Percentiles rank a stretch among this genome's conserved stretches.
Evolutionary conservation across 2,888 invertebrate genomes (phyloP).

Genomic region (Zaprionus obscuricornis): DNA sequence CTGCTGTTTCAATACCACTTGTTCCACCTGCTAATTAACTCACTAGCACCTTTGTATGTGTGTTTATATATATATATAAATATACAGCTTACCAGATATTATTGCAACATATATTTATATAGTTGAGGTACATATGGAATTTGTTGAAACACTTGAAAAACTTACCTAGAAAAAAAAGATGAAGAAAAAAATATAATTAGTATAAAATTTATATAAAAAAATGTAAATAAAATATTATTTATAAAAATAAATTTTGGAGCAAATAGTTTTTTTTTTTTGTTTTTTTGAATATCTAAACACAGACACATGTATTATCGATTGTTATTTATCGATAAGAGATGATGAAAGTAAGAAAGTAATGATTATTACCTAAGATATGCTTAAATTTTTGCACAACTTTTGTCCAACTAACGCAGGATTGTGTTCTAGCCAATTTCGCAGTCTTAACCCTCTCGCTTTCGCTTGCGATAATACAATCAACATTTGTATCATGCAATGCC

Average conservation of each 20-base stretch:
- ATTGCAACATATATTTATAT: background rate
- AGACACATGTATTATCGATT: conserved; percentile 3
- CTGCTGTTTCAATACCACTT: conserved; percentile 10
- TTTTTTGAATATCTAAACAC: too few relatives aligned
- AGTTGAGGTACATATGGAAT: background rate
- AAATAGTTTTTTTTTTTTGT: too few relatives aligned
- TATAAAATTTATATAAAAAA: background rate
- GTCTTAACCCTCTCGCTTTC: conserved; percentile 62
- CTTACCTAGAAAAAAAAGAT: conserved; percentile 62
- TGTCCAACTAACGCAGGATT: conserved; percentile 82
- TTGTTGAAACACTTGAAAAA: conserved; percentile 24
- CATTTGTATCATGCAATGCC: conserved; percentile 19
- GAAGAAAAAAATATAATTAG: background rate
- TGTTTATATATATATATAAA: conserved; percentile 17
- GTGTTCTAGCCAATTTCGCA: conserved; percentile 65
- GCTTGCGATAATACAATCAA: conserved; percentile 35
- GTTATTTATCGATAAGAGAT: conserved; percentile 2
- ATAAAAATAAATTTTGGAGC: too few relatives aligned
- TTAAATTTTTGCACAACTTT: conserved; percentile 81
- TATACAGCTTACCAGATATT: conserved; percentile 53
- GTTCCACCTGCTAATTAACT: background rate
- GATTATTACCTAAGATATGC: conserved; percentile 76
- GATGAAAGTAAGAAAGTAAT: background rate
- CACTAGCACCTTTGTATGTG: background rate
- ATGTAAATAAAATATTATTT: too few relatives aligned